These are phyloP conservation scores for Toxonevra muliebris DNA, from an alignment of 2,888 invertebrate species.

Conservation along the genomic window DNA sequence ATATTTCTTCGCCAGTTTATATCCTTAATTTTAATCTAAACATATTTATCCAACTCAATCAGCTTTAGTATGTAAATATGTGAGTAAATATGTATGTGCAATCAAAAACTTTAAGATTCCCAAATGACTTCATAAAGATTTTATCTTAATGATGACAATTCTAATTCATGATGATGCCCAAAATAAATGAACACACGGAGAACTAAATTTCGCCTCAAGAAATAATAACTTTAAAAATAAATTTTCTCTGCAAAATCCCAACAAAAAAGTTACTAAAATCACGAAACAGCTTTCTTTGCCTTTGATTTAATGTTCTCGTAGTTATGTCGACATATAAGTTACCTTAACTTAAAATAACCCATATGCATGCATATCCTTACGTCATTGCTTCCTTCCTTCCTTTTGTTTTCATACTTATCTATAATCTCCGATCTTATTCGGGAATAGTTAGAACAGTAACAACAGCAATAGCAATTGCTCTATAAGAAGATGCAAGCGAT, in stretches of 20 bases:
- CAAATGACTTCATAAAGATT: constrained; percentile 54
- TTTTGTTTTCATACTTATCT: constrained; percentile 17
- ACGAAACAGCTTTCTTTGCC: too few relatives aligned
- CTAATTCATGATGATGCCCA: constrained; percentile 36
- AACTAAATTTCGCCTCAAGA: constrained; percentile 34
- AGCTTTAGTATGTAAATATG: not conserved
- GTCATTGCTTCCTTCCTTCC: constrained; percentile 5
- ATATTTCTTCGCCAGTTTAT: too few relatives aligned
- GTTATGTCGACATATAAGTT: too few relatives aligned
- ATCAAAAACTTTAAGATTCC: not conserved
- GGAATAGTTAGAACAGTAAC: constrained; percentile 10
- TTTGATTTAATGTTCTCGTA: too few relatives aligned
- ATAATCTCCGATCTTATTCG: constrained; percentile 17
- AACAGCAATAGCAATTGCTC: constrained; percentile 14
- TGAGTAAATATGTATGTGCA: not conserved
- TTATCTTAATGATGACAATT: constrained; percentile 58
- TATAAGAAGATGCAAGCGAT: constrained; percentile 46
- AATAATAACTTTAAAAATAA: constrained; percentile 39
- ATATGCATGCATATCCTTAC: not conserved
- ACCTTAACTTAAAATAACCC: too few relatives aligned
- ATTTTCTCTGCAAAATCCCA: constrained; percentile 24
- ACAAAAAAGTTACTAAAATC: constrained; percentile 24
- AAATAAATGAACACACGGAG: constrained; percentile 6
- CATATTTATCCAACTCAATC: not conserved
- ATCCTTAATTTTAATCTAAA: too few relatives aligned